phyloP scores from a whole-genome alignment of 2,113 vertebrate species.

The Nettapus auritus region DNA sequence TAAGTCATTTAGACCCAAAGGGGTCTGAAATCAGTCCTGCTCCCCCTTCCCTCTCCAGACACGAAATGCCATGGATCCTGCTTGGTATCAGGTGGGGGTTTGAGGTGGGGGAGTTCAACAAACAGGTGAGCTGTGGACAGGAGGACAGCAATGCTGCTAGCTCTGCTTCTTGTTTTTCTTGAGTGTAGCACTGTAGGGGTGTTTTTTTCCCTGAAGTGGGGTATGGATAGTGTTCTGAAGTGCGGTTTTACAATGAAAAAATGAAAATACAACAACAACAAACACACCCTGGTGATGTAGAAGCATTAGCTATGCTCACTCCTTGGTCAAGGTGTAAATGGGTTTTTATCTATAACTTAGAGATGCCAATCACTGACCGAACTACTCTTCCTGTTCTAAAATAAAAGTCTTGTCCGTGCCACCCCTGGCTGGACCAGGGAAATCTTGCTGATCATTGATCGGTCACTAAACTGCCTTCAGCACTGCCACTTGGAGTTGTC shows the following conservation, averaged over 20 bases:
- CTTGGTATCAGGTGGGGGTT: background rate
- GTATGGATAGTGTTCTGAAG: background rate
- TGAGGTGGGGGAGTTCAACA: background rate
- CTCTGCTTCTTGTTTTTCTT: background rate
- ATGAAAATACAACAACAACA: background rate
- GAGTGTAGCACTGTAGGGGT: background rate
- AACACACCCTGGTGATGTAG: background rate
- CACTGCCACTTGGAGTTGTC: background rate
- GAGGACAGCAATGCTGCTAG: background rate
- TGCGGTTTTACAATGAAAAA: background rate
- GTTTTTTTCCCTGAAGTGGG: background rate
- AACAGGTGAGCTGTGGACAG: background rate
- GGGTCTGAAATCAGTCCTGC: background rate
- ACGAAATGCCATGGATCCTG: background rate
- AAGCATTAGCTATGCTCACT: background rate
- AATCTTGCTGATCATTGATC: background rate
- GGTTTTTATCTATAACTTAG: background rate
- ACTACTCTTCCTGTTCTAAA: background rate
- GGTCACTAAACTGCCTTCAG: background rate
- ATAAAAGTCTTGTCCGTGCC: background rate
- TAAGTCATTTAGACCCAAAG: background rate
- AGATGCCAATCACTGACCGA: background rate
- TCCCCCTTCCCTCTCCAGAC: background rate
- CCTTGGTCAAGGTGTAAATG: background rate
- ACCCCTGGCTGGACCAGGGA: background rate